Evolutionary conservation across 2,797 vertebrate genomes (phyloP).

Genomic region (Clarias laeviceps): DNA sequence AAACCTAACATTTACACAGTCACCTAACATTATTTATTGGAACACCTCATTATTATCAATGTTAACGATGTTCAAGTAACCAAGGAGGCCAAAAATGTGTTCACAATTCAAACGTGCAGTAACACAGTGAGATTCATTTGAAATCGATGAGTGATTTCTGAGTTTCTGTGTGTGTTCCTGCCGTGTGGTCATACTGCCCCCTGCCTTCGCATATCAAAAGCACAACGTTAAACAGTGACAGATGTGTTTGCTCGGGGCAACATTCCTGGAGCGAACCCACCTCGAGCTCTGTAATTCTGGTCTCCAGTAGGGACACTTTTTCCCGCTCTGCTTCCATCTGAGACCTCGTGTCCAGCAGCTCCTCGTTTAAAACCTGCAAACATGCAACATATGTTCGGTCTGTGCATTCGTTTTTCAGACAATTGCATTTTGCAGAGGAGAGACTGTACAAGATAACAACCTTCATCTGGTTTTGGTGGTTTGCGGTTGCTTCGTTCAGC

Average conservation of each 20-base stretch:
- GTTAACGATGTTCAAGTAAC: neutral
- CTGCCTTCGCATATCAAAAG: neutral
- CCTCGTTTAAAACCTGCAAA: slow-evolving; percentile 74
- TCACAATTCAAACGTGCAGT: neutral
- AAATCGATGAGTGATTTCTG: neutral
- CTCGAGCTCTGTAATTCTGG: slow-evolving; percentile 75
- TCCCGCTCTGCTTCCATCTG: slow-evolving; percentile 72
- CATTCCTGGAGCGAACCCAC: slow-evolving; percentile 63
- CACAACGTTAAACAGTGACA: slow-evolving; percentile 6
- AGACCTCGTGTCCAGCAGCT: slow-evolving; percentile 72
- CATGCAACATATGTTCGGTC: neutral
- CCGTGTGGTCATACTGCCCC: neutral
- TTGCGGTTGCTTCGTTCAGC: slow-evolving; percentile 79
- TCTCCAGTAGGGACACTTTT: slow-evolving; percentile 68
- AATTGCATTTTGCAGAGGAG: neutral
- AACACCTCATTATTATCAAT: neutral
- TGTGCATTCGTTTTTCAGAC: neutral
- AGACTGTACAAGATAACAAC: slow-evolving; percentile 59
- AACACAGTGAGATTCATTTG: neutral
- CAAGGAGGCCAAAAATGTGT: neutral
- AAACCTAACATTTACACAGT: too few species aligned
- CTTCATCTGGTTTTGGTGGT: slow-evolving; percentile 79
- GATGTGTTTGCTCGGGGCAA: neutral
- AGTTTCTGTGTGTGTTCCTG: neutral
- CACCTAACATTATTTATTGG: neutral